Evolutionary conservation across 2,113 vertebrate species (phyloP), one percentile per base, ranked within the genome.

Genomic region (Anolis sagrei): DNA sequence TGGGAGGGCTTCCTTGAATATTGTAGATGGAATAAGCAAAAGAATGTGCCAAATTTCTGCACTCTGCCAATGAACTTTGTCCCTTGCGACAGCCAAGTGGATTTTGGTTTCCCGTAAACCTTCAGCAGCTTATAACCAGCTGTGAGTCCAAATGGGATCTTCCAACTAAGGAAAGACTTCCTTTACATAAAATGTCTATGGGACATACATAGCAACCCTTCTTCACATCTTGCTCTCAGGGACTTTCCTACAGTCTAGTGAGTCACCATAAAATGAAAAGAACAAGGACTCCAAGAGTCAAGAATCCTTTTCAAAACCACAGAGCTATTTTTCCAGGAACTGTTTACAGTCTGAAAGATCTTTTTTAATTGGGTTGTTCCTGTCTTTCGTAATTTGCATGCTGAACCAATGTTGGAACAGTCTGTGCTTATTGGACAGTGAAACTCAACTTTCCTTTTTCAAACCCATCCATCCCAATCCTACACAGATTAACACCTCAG

Each of bases 281-380:
- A 92, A 89, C 87, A 89, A 91, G 81, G 89, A 44, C 86, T 90
- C 87, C 88, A 86, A 93, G 87, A 93, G 79, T 85, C 81, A 92
- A 93, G 92, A 93, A 90, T 90, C 76, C 79, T 89, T 93, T 94
- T 92, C 91, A 95, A 94, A 94, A 92, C 84, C 77, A 66, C 90
- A 69, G 82, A 89, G 83, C 39, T 90, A 66, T 81, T 58, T 90
- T 94, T 94, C 93, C 92, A 94, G 92, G 92, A 93, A 94, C 92
- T 93, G 92, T 94, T 94, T 94, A 93, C 89, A 90, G 85, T 90
- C 87, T 90, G 86, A 88, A 89, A 91, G 85, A 88, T 79, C 93
- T 90, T 92, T 90, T 93, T 93, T 89, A 89, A 58, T 91, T 92
- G 91, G 85, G 84, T 87, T 89, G 70, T 36, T 90, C 92, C 85